These are phyloP conservation scores for Caenorhabditis panamensis DNA, from an alignment of 2,888 invertebrate genomes.

Conservation along the genomic window DNA sequence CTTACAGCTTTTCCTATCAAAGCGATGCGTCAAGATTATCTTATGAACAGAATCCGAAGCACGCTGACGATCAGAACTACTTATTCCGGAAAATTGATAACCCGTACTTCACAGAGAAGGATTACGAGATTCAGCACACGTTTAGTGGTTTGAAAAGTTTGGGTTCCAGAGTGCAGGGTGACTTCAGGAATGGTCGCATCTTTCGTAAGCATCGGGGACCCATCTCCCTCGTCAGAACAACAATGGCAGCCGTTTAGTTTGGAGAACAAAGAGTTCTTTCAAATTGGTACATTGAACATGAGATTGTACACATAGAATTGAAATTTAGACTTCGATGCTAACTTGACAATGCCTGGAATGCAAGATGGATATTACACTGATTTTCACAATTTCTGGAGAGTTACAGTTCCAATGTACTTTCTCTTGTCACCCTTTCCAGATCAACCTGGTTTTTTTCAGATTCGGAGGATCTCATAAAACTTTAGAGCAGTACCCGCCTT, in stretches of 20 bases:
- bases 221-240: background rate
- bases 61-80: background rate
- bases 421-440: background rate
- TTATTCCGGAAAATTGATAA: background rate
- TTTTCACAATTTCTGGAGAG: background rate
- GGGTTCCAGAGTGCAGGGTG: no score
- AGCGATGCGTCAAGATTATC: background rate
- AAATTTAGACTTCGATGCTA: background rate
- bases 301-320: background rate
- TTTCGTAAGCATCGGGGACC: background rate
- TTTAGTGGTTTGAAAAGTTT: no score
- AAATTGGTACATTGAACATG: background rate
- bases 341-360: background rate
- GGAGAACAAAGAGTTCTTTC: background rate
- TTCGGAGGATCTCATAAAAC: background rate
- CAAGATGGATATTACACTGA: background rate
- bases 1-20: constrained; percentile 1
- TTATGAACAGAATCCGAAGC: background rate
- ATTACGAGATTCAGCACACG: background rate
- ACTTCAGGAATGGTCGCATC: background rate
- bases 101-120: background rate
- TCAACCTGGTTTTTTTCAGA: background rate
- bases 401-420: background rate
- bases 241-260: constrained; percentile 1
- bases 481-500: background rate